Conservation (phyloP, 2,888 invertebrate species). For the Macaria notata region DNA sequence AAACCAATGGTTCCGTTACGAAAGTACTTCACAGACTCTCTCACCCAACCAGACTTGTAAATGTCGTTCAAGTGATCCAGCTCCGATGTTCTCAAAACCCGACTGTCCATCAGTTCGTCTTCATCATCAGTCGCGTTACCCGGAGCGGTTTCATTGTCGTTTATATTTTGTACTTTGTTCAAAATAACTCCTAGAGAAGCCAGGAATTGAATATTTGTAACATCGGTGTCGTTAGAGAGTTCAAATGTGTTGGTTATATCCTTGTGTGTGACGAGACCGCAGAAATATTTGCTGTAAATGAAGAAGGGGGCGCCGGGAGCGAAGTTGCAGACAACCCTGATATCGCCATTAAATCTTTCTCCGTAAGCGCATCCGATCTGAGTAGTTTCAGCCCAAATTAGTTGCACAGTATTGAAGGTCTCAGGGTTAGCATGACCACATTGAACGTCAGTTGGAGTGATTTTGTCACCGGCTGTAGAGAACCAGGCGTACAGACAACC, state of each 20-base stretch:
- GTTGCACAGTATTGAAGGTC: constrained; percentile 61
- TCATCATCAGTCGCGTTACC: no score
- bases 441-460: constrained; percentile 53
- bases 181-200: constrained; percentile 44
- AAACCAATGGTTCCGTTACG: constrained; percentile 56
- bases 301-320: constrained; percentile 66
- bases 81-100: constrained; percentile 40
- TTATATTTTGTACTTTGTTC: constrained; percentile 18
- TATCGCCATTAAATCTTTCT: constrained; percentile 48
- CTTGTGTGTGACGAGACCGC: constrained; percentile 57
- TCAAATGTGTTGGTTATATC: constrained; percentile 33
- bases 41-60: constrained; percentile 49
- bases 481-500: constrained; percentile 72
- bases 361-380: constrained; percentile 73
- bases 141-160: neutral
- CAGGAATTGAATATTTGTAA: constrained; percentile 41
- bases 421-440: constrained; percentile 58
- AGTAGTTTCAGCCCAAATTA: constrained; percentile 66
- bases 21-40: constrained; percentile 34
- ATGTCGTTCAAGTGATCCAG: constrained; percentile 50
- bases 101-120: neutral
- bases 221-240: constrained; percentile 15
- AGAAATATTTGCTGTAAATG: constrained; percentile 55
- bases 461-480: constrained; percentile 51
- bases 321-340: constrained; percentile 68